Conservation (phyloP, 2,797 vertebrate species). For the Enteromius thamalakanensis region DNA sequence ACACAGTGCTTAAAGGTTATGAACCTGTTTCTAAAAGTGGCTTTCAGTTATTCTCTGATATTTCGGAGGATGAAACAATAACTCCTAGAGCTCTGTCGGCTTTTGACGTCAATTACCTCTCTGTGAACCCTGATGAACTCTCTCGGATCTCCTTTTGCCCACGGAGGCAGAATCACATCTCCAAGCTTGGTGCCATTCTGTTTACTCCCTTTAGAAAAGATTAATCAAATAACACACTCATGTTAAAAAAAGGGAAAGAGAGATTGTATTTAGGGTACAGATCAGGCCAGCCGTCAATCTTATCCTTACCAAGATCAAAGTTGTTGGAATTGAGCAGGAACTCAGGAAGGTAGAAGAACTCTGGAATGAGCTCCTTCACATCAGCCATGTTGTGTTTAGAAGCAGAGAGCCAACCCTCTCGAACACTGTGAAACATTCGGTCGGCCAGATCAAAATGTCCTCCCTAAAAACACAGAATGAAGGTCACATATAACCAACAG, state of each 20-base stretch:
- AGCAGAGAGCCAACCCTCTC: conserved; percentile 95
- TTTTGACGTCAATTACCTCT: conserved; percentile 79
- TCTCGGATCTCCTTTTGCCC: conserved; percentile 97
- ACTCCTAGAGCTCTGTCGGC: background rate
- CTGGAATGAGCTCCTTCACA: conserved; percentile 97
- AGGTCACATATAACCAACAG: conserved; percentile 4
- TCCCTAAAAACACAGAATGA: conserved; percentile 75
- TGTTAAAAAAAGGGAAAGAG: background rate
- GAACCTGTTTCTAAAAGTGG: background rate
- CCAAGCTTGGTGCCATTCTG: conserved; percentile 96
- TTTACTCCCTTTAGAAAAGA: conserved; percentile 83
- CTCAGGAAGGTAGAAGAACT: conserved; percentile 98
- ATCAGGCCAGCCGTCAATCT: background rate
- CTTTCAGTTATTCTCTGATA: background rate
- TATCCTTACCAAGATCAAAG: conserved; percentile 89
- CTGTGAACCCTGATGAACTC: conserved; percentile 98
- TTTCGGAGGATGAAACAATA: background rate
- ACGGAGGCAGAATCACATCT: conserved; percentile 92
- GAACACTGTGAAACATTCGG: conserved; percentile 97
- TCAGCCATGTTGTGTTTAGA: conserved; percentile 99
- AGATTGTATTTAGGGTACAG: background rate
- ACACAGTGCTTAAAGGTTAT: background rate
- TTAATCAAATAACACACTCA: background rate
- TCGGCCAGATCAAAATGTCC: conserved; percentile 98
- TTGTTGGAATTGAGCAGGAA: conserved; percentile 98